These are phyloP conservation scores for Lepidurus arcticus DNA, from an alignment of 1,140 invertebrate genomes.

Conservation along the genomic window DNA sequence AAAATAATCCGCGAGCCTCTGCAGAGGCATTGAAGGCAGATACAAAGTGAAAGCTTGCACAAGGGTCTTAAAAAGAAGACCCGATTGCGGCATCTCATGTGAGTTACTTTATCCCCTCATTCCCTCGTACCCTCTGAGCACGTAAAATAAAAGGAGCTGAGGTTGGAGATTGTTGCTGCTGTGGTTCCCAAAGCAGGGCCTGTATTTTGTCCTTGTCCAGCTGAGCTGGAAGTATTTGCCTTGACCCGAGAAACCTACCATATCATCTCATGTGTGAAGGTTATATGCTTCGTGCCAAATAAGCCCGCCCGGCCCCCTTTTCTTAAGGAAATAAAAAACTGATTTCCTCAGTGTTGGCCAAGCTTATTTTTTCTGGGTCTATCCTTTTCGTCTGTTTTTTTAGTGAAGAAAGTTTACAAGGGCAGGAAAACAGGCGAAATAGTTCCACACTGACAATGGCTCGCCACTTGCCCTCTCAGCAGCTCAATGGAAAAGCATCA, in stretches of 20 bases:
- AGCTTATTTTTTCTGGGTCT: neutral
- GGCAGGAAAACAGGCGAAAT: neutral
- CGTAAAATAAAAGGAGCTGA: slow-evolving; percentile 5
- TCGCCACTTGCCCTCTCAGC: neutral
- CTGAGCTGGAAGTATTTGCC: neutral
- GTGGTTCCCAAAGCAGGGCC: neutral
- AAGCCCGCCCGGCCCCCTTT: neutral
- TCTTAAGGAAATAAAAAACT: neutral
- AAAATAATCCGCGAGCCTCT: neutral
- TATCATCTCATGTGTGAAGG: neutral
- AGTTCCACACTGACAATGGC: neutral
- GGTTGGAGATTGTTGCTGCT: neutral
- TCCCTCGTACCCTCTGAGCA: too few species aligned
- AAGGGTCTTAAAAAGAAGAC: too few species aligned
- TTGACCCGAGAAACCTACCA: neutral
- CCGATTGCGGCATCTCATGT: too few species aligned
- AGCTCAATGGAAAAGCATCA: neutral
- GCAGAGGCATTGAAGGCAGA: neutral
- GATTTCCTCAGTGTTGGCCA: neutral
- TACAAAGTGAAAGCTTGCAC: neutral
- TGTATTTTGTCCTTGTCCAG: neutral
- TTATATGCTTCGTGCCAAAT: slow-evolving; percentile 6
- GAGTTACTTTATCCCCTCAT: too few species aligned
- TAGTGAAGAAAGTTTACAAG: neutral
- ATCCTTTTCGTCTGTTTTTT: neutral